Evolutionary conservation across 2,113 vertebrate genomes (phyloP).

Genomic region (Hirundichthys speculiger): DNA sequence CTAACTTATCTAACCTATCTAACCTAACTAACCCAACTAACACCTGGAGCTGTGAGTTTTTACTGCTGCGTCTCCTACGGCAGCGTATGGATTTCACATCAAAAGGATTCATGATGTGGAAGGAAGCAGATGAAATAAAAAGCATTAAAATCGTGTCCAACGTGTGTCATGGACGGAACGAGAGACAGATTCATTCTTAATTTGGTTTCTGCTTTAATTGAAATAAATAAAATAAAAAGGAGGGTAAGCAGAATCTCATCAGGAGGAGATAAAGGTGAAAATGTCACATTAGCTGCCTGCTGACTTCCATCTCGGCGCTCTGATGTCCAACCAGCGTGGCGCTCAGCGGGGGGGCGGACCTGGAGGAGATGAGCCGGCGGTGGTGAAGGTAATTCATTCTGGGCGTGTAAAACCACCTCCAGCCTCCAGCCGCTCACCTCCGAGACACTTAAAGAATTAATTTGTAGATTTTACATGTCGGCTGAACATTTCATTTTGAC

Average conservation of each 20-base stretch:
- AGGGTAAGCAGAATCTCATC: slow-evolving; percentile 27
- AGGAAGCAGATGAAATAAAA: slow-evolving; percentile 20
- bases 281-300: slow-evolving; percentile 65
- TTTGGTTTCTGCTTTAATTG: slow-evolving; percentile 22
- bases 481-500: slow-evolving; percentile 82
- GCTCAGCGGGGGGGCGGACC: slow-evolving; percentile 54
- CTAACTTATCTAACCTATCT: no score
- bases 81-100: slow-evolving; percentile 57
- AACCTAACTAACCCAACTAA: no score
- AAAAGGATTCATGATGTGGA: slow-evolving; percentile 32
- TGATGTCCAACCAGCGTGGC: slow-evolving; percentile 60
- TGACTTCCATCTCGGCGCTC: slow-evolving; percentile 59
- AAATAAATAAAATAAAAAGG: slow-evolving; percentile 39
- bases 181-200: not conserved
- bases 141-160: slow-evolving; percentile 12
- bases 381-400: slow-evolving; percentile 54
- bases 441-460: slow-evolving; percentile 45
- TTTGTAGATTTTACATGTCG: slow-evolving; percentile 53
- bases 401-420: slow-evolving; percentile 28
- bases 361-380: slow-evolving; percentile 64
- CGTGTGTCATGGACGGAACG: not conserved
- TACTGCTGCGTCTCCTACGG: slow-evolving; percentile 43
- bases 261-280: slow-evolving; percentile 54
- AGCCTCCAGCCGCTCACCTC: slow-evolving; percentile 6
- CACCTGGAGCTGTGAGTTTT: no score